phyloP scores from a whole-genome alignment of 2,888 invertebrate genomes.

The Buathra laborator region DNA sequence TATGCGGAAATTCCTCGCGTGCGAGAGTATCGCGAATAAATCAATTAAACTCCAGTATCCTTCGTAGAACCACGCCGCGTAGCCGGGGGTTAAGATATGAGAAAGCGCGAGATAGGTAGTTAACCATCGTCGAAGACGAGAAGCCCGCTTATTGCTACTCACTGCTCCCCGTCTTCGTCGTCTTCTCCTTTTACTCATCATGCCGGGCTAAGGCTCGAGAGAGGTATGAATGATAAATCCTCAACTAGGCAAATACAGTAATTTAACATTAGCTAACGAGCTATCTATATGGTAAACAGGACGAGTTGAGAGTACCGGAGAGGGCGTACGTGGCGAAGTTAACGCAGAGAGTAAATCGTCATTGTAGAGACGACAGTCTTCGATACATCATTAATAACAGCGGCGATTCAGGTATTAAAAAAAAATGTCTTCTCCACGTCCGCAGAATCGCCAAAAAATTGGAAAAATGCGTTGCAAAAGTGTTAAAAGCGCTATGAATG shows the following conservation, averaged over 20 bases:
- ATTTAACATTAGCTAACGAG: slow-evolving; percentile 84
- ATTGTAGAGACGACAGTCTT: not conserved
- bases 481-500: too few species aligned
- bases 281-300: slow-evolving; percentile 84
- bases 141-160: slow-evolving; percentile 44
- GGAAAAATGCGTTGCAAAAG: too few species aligned
- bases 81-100: slow-evolving; percentile 12
- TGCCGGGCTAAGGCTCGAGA: slow-evolving; percentile 5
- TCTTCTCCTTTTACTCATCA: not conserved
- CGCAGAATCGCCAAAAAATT: too few species aligned
- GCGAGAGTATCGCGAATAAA: slow-evolving; percentile 35
- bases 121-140: slow-evolving; percentile 54
- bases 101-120: slow-evolving; percentile 24
- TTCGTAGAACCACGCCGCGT: not conserved
- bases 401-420: too few species aligned
- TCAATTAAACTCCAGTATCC: slow-evolving; percentile 42
- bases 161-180: not conserved
- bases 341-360: not conserved
- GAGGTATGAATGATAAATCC: slow-evolving; percentile 82
- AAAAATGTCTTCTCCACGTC: too few species aligned
- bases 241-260: slow-evolving; percentile 82
- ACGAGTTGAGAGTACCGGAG: slow-evolving; percentile 2
- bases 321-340: slow-evolving; percentile 22
- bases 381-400: not conserved
- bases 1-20: not conserved